phyloP scores from a whole-genome alignment of 2,888 invertebrate species.

The Octodonta nipae region DNA sequence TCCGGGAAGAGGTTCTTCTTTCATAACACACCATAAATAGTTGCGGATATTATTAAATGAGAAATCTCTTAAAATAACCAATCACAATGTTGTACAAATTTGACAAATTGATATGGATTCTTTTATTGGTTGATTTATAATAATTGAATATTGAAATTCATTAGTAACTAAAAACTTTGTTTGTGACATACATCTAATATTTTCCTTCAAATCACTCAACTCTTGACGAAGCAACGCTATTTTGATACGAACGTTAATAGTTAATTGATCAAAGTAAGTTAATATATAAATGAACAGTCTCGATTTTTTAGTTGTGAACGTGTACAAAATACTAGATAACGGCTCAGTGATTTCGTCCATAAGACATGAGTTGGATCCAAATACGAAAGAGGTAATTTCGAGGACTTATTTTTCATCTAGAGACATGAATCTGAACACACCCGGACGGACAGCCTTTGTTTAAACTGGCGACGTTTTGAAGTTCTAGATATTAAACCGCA shows the following conservation, averaged over 20 bases:
- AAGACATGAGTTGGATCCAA: constrained; percentile 23
- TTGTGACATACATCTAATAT: too few species aligned
- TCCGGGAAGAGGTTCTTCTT: too few species aligned
- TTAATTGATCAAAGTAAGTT: constrained; percentile 25
- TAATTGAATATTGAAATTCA: too few species aligned
- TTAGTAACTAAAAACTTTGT: too few species aligned
- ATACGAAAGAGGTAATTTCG: constrained; percentile 23
- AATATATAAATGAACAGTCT: constrained; percentile 24
- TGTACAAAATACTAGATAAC: constrained; percentile 23
- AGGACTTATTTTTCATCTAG: constrained; percentile 19
- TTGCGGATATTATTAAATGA: too few species aligned
- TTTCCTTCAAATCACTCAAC: too few species aligned
- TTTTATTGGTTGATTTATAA: too few species aligned
- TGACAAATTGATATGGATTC: too few species aligned
- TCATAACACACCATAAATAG: too few species aligned
- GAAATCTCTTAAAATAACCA: too few species aligned
- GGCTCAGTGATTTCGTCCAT: constrained; percentile 19
- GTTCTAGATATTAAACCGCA: constrained; percentile 8
- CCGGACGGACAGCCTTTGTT: constrained; percentile 9
- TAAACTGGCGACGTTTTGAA: constrained; percentile 10
- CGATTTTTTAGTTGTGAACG: constrained; percentile 26
- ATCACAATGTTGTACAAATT: too few species aligned
- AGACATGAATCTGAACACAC: constrained; percentile 15
- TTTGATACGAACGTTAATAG: constrained; percentile 23
- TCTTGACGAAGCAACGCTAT: constrained; percentile 27